These are phyloP conservation scores for Germaria angustata DNA, from an alignment of 2,888 invertebrate species.

Conservation along the genomic window DNA sequence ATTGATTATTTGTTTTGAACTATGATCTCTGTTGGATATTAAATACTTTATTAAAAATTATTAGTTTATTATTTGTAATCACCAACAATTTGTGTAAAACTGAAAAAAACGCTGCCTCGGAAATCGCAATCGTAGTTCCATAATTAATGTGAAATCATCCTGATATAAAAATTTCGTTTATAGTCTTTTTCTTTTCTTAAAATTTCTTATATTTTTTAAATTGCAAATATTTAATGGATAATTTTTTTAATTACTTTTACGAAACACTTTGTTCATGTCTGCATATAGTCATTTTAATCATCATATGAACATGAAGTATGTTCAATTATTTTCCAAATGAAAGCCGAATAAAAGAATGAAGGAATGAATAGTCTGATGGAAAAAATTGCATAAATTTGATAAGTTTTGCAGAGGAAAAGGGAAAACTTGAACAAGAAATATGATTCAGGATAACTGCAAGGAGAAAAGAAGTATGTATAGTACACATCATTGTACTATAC, in stretches of 20 bases:
- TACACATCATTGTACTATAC: background rate
- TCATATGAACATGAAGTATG: conserved; percentile 59
- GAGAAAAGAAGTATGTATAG: background rate
- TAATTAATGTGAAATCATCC: too few species aligned
- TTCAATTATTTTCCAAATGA: conserved; percentile 66
- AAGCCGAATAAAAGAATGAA: conserved; percentile 44
- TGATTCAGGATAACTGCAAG: conserved; percentile 39
- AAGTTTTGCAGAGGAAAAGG: conserved; percentile 15
- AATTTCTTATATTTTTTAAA: background rate
- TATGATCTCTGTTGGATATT: conserved; percentile 12
- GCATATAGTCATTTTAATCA: conserved; percentile 40
- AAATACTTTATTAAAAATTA: conserved; percentile 3
- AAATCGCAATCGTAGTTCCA: too few species aligned
- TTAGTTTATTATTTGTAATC: too few species aligned
- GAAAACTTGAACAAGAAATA: conserved; percentile 39
- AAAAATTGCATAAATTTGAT: conserved; percentile 60
- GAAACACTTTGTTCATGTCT: conserved; percentile 5
- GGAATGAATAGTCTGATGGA: background rate
- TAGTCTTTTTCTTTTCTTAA: background rate
- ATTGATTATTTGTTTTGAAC: background rate
- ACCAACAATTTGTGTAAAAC: too few species aligned
- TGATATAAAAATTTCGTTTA: background rate
- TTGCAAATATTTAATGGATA: conserved; percentile 42
- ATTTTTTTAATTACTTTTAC: conserved; percentile 59
- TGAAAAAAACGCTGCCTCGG: too few species aligned